Base-by-base conservation (phyloP, 2,113 vertebrate species). In the Sceloporus tristichus region DNA sequence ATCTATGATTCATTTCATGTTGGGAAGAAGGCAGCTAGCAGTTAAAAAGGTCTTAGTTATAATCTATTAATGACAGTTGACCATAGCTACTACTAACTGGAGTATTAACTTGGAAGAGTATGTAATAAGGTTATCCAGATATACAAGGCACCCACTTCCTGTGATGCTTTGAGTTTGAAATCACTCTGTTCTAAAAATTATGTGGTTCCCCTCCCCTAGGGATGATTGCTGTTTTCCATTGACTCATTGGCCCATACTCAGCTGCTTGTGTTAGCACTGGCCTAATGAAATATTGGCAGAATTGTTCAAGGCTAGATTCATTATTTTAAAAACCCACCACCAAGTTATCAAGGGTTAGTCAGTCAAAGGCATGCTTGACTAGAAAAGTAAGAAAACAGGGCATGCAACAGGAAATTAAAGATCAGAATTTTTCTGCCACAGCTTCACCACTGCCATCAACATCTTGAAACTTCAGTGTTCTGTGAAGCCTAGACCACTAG, bases 241-340 rank as follows among this genome's bases (percentile, higher is more conserved):
- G 66, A 40, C 70, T 89, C 79, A 85, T 19, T 80, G n/a, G 42
- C 3, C 27, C 40, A 21, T 23, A 48, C 7, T 48, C 48, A 66
- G 40, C 54, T 29, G 85, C 70, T 83, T 71, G 23, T 76, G 59
- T 71, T 79, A n/a, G 23, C 40, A 40, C 18, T 40, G 68, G 56
- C 70, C n/a, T 2, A 13, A 40, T 77, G 71, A 81, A 82, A 89
- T 42, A 76, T 53, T 42, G 42, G 78, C 79, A 70, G 56, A 86
- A 85, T 59, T 42, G 59, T 75, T 86, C 88, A 86, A 77, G 76
- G 79, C 79, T 54, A 38, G 70, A 76, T 40, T 68, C n/a, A 27
- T 82, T n/a, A 54, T 56, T 77, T 89, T 82, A 54, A 85, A 85
- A 89, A 85, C 88, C 88, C 84, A 89, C 88, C 88, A 85, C 88